Evolutionary conservation across 2,113 vertebrate genomes (phyloP).

Genomic region (Leptobrachium ailaonicum): DNA sequence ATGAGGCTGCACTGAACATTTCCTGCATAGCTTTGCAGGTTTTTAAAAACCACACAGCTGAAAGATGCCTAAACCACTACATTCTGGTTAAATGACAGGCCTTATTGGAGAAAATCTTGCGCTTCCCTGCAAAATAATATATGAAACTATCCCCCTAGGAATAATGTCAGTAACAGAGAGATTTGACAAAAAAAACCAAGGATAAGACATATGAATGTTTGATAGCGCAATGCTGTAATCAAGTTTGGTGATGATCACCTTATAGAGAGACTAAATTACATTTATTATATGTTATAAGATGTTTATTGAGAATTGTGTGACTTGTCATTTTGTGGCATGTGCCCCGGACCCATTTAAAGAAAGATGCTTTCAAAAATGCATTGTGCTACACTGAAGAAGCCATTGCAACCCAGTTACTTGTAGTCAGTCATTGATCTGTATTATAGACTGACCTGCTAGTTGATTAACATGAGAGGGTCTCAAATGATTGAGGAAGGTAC

Average conservation of each 20-base stretch:
- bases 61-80: constrained; percentile 40
- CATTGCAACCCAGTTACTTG: too few relatives aligned
- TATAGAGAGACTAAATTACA: constrained; percentile 10
- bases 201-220: constrained; percentile 3
- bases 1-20: constrained; percentile 48
- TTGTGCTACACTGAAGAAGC: too few relatives aligned
- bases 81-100: constrained; percentile 23
- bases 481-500: too few relatives aligned
- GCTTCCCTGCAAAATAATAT: constrained; percentile 23
- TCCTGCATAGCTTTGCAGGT: constrained; percentile 45
- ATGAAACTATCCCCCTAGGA: constrained; percentile 26
- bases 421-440: too few relatives aligned
- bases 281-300: neutral
- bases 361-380: too few relatives aligned
- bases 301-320: too few relatives aligned
- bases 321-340: too few relatives aligned
- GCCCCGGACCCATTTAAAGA: too few relatives aligned
- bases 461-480: too few relatives aligned
- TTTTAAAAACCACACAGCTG: constrained; percentile 47
- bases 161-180: constrained; percentile 37
- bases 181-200: constrained; percentile 25
- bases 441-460: too few relatives aligned
- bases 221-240: constrained; percentile 1
- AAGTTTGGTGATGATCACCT: neutral
- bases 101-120: neutral